Base-by-base conservation (phyloP, 2,888 invertebrate species). In the Pachycephus smyrnensis region DNA sequence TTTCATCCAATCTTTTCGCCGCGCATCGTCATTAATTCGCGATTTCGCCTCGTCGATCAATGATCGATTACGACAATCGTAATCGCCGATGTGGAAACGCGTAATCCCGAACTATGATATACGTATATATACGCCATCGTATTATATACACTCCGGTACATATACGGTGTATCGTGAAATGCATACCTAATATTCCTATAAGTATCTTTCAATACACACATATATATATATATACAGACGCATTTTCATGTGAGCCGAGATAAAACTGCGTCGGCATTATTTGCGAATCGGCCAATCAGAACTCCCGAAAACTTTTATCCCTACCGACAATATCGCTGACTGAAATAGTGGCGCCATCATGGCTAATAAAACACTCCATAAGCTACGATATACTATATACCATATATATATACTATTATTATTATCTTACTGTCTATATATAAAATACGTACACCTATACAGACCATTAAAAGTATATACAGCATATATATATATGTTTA, bases 281-380 rank as follows among this genome's bases (percentile, higher is more conserved):
- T 55, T 9, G 55, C 55, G 55, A 55, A 55, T 23, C 55, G 55
- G 23, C 55, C 55, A 55, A 55, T 55, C 23, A 2, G 23, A 23
- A 9, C 23, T 55, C 23, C 6, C 23, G 9, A 55, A 55, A 23
- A 55, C 23, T 55, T 55, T 55, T 55, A 55, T 9, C 12, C 40
- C 40, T 15, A 15, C 40, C 80, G 81, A 86, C 88, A 85, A 86
- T 87, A 88, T 86, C 86, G 82, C 81, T 80, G 80, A 80, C 85
- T 85, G 87, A 85, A 33, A 36, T 33, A 36, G 85, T 81, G 81
- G 84, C 55, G 55, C 81, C 82, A 80, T 83, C 81, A 83, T 84
- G 80, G 83, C 82, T 86, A 84, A 86, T 87, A 85, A 86, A 89
- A 87, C 87, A 86, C 83, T 82, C 85, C 82, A 83, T 85, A 86